Percentiles rank a stretch among this genome's conserved stretches.
Conservation (phyloP, 2,888 invertebrate genomes). For the Napeogenes sylphis region DNA sequence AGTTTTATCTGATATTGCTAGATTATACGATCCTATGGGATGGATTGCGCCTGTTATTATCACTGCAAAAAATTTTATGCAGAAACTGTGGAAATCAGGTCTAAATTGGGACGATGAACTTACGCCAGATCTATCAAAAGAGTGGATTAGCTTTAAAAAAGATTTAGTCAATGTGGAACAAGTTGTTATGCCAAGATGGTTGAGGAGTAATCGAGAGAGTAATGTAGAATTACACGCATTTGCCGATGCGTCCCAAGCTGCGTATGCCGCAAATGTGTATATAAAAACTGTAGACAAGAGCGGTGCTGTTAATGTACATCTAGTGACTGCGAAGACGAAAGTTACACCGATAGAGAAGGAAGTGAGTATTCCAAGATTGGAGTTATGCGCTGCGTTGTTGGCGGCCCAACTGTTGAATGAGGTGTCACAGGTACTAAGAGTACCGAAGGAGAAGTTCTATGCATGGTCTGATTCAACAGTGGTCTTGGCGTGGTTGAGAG, state of each 20-base stretch:
- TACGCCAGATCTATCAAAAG: slow-evolving; percentile 12
- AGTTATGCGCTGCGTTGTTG: slow-evolving; percentile 32
- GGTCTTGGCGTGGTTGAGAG: slow-evolving; percentile 28
- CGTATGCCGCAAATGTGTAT: slow-evolving; percentile 31
- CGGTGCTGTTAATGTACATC: slow-evolving; percentile 9
- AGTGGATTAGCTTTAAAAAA: slow-evolving; percentile 24
- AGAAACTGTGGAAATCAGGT: slow-evolving; percentile 29
- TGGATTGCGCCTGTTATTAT: slow-evolving; percentile 34
- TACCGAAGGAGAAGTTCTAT: slow-evolving; percentile 23
- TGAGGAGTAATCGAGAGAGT: slow-evolving; percentile 1
- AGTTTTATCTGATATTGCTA: too few species aligned
- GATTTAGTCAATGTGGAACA: slow-evolving; percentile 15
- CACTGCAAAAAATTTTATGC: slow-evolving; percentile 29
- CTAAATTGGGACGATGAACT: slow-evolving; percentile 30
- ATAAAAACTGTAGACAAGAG: slow-evolving; percentile 16
- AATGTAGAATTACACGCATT: slow-evolving; percentile 29
- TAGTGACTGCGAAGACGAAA: slow-evolving; percentile 33
- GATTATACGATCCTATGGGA: slow-evolving; percentile 37
- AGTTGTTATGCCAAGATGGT: slow-evolving; percentile 28
- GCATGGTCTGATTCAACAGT: slow-evolving; percentile 23
- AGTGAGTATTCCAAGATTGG: slow-evolving; percentile 33
- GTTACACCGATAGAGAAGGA: slow-evolving; percentile 33
- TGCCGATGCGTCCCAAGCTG: slow-evolving; percentile 30
- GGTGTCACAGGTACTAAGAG: slow-evolving; percentile 28
- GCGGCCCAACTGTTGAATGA: slow-evolving; percentile 29